Evolutionary conservation across 2,797 vertebrate species (phyloP).

Genomic region (Karalla daura): DNA sequence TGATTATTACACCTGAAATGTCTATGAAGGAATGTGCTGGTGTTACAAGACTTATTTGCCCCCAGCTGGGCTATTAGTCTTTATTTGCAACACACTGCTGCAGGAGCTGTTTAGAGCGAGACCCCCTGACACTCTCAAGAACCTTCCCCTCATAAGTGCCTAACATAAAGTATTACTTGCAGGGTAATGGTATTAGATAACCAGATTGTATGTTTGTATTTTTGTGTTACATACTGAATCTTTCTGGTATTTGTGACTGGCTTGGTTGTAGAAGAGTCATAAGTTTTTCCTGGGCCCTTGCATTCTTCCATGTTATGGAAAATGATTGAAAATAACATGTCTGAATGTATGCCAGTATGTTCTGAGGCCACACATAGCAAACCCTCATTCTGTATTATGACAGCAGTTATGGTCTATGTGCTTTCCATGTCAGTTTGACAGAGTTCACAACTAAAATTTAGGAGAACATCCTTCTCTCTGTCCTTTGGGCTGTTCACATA

Average conservation of each 20-base stretch:
- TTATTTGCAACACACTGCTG: slow-evolving; percentile 44
- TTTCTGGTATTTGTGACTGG: too few species aligned
- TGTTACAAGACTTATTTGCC: slow-evolving; percentile 37
- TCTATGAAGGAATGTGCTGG: slow-evolving; percentile 18
- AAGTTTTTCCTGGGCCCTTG: too few species aligned
- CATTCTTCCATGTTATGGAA: too few species aligned
- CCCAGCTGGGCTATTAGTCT: slow-evolving; percentile 37
- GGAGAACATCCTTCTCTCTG: neutral
- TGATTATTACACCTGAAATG: slow-evolving; percentile 23
- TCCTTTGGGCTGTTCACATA: slow-evolving; percentile 6
- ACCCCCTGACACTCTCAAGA: slow-evolving; percentile 38
- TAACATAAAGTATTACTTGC: slow-evolving; percentile 28
- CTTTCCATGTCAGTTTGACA: too few species aligned
- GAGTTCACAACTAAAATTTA: too few species aligned
- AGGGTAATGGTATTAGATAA: neutral
- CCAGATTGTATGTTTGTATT: neutral
- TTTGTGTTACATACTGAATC: too few species aligned
- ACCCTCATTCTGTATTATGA: too few species aligned
- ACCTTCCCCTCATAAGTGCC: slow-evolving; percentile 15
- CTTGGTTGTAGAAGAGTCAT: too few species aligned
- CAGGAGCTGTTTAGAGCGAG: slow-evolving; percentile 29
- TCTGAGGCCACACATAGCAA: too few species aligned
- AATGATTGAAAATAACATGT: too few species aligned
- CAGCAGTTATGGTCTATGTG: too few species aligned
- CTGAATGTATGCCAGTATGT: too few species aligned